These are phyloP conservation scores for Drosophila quadrilineata DNA, from an alignment of 1,140 invertebrate species.

Conservation along the genomic window DNA sequence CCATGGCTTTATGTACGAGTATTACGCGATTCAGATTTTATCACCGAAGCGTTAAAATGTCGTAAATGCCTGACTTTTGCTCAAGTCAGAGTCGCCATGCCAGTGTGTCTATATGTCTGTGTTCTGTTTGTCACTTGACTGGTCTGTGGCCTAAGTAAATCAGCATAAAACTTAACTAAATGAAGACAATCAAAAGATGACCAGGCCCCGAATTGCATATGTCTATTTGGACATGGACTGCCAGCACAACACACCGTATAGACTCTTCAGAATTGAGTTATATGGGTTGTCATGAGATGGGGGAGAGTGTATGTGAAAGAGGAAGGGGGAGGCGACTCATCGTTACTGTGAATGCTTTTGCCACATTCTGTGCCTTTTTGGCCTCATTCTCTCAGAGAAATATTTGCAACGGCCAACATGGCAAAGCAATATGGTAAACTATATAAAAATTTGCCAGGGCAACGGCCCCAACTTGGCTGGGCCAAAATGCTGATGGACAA, in stretches of 20 bases:
- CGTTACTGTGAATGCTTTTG: not conserved
- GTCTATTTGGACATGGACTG: slow-evolving; percentile 36
- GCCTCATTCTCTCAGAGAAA: slow-evolving; percentile 59
- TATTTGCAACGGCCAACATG: slow-evolving; percentile 35
- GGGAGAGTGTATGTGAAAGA: too few relatives aligned
- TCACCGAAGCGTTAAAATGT: slow-evolving; percentile 65
- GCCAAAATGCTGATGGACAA: slow-evolving; percentile 60
- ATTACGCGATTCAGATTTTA: slow-evolving; percentile 60
- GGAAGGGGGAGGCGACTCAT: too few relatives aligned
- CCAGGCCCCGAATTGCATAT: slow-evolving; percentile 59
- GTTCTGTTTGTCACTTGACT: not conserved
- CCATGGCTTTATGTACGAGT: slow-evolving; percentile 36
- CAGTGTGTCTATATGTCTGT: not conserved
- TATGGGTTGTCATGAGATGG: too few relatives aligned
- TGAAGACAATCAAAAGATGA: slow-evolving; percentile 76
- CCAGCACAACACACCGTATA: slow-evolving; percentile 18
- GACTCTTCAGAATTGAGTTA: slow-evolving; percentile 62
- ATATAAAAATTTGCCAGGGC: slow-evolving; percentile 70
- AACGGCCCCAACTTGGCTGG: slow-evolving; percentile 19
- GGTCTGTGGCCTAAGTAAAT: slow-evolving; percentile 71
- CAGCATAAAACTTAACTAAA: slow-evolving; percentile 78
- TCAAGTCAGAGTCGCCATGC: too few relatives aligned
- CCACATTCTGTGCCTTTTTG: slow-evolving; percentile 58
- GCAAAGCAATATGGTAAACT: slow-evolving; percentile 72
- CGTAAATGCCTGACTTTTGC: slow-evolving; percentile 47